Percentiles rank a stretch among this genome's conserved stretches.
These are phyloP conservation scores for Pteronura brasiliensis DNA, from an alignment of 2,113 vertebrate genomes.

Conservation along the genomic window DNA sequence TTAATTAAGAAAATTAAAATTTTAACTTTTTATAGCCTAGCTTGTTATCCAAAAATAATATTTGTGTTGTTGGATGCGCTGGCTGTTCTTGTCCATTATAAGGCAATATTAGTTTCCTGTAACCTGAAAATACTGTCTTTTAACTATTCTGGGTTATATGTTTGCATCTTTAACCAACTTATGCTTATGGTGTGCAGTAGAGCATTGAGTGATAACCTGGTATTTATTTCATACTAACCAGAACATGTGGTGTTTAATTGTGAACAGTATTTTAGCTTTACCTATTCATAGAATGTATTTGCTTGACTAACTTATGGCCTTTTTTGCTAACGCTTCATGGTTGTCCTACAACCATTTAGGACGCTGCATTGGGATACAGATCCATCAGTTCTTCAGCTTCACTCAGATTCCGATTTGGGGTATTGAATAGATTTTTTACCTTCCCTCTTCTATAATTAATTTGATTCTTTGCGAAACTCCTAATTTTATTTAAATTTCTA, in stretches of 20 bases:
- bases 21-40: conserved; percentile 48
- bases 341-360: conserved; percentile 96
- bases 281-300: conserved; percentile 81
- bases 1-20: conserved; percentile 54
- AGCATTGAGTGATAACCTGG: conserved; percentile 66
- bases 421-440: conserved; percentile 96
- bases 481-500: conserved; percentile 74
- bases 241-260: conserved; percentile 71
- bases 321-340: conserved; percentile 96
- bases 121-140: conserved; percentile 66
- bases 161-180: conserved; percentile 75
- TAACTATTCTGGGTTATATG: conserved; percentile 68
- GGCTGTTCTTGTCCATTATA: conserved; percentile 35
- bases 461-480: conserved; percentile 71
- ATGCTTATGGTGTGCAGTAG: conserved; percentile 75
- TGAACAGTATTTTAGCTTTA: conserved; percentile 80
- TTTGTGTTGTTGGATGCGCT: conserved; percentile 64
- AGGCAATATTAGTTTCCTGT: conserved; percentile 57
- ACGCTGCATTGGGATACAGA: conserved; percentile 99
- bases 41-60: conserved; percentile 44
- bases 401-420: conserved; percentile 99
- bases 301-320: conserved; percentile 89
- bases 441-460: conserved; percentile 84
- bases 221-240: conserved; percentile 75
- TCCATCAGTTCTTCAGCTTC: conserved; percentile 99